Conservation (phyloP, 2,797 vertebrate species). For the Cossypha dichroa region DNA sequence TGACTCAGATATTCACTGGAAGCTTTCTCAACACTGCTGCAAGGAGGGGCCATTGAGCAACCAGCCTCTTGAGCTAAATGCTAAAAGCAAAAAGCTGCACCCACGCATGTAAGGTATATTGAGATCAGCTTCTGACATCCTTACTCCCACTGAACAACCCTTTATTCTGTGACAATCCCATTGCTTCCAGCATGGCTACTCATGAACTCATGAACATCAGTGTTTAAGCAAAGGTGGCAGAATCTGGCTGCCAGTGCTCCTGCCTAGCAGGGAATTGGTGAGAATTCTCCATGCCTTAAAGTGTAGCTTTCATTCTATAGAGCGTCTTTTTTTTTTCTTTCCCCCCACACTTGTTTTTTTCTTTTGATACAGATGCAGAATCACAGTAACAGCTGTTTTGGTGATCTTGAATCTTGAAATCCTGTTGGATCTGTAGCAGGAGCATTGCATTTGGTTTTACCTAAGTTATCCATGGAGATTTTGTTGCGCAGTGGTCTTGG, state of each 20-base stretch:
- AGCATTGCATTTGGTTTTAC: background rate
- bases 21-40: conserved; percentile 20
- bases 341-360: no score
- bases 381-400: background rate
- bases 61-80: conserved; percentile 1
- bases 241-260: background rate
- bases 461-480: background rate
- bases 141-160: background rate
- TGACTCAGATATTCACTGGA: conserved; percentile 62
- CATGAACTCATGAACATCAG: background rate
- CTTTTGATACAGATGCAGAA: background rate
- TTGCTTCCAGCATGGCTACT: background rate
- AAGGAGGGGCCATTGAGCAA: conserved; percentile 32
- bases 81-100: conserved; percentile 10
- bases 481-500: background rate
- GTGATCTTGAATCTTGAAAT: background rate
- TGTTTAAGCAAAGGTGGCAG: background rate
- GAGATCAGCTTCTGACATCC: conserved; percentile 26
- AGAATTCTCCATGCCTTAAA: background rate
- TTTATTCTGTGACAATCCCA: background rate
- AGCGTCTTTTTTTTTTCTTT: no score
- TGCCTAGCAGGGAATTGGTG: background rate
- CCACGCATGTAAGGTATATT: background rate
- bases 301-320: background rate
- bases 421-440: background rate